phyloP scores from a whole-genome alignment of 1,140 invertebrate genomes.

The Drosophila prosaltans region DNA sequence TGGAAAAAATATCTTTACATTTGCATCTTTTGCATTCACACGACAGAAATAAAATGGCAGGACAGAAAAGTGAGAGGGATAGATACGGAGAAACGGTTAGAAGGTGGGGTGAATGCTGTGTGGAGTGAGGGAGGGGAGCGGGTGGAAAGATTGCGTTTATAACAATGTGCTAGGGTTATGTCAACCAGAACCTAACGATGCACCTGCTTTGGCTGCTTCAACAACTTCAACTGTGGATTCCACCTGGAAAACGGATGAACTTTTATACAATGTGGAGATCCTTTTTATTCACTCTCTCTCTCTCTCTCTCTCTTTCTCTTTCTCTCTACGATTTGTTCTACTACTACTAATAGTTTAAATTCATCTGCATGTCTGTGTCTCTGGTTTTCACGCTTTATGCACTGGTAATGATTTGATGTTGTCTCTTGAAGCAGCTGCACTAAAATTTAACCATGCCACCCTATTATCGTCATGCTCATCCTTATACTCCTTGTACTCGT shows the following conservation, averaged over 20 bases:
- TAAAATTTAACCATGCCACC: background rate
- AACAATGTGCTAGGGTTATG: conserved; percentile 61
- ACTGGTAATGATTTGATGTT: conserved; percentile 77
- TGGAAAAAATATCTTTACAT: conserved; percentile 73
- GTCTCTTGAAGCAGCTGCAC: conserved; percentile 33
- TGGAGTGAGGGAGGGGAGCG: background rate
- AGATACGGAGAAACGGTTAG: background rate
- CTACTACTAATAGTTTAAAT: conserved; percentile 71
- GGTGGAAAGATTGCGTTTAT: conserved; percentile 60
- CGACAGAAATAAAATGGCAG: conserved; percentile 51
- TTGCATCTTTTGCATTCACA: conserved; percentile 75
- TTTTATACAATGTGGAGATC: conserved; percentile 3
- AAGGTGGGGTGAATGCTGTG: background rate
- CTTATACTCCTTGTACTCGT: background rate
- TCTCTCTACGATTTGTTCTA: conserved; percentile 12
- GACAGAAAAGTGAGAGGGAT: background rate
- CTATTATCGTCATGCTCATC: background rate
- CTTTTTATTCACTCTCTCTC: conserved; percentile 18
- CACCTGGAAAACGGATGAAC: conserved; percentile 10
- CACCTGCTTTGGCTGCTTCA: conserved; percentile 15
- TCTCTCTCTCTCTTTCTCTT: background rate
- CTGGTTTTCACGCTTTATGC: conserved; percentile 76
- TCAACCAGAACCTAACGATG: conserved; percentile 46
- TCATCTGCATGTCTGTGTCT: conserved; percentile 66
- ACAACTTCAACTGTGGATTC: conserved; percentile 16